A percentile compares a stretch with the other conserved stretches of the same genome.
Evolutionary conservation across 1,140 invertebrate species (phyloP).

Genomic region (Calliopsis andreniformis): DNA sequence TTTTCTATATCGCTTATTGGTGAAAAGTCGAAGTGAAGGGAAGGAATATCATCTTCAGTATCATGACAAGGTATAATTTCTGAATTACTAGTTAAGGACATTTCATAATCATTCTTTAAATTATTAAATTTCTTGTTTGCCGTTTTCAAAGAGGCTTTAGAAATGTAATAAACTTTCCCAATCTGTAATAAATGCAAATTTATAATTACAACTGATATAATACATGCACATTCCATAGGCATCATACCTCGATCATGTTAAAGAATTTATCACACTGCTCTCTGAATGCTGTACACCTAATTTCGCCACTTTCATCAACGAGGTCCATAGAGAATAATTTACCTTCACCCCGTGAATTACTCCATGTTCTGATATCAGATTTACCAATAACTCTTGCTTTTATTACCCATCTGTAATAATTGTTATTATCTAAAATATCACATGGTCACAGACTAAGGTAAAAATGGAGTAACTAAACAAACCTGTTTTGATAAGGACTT

Average conservation of each 20-base stretch:
- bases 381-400: constrained; percentile 95
- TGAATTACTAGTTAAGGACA: constrained; percentile 93
- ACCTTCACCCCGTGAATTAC: constrained; percentile 95
- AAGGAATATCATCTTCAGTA: constrained; percentile 86
- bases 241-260: constrained; percentile 91
- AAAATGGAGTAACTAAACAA: constrained; percentile 50
- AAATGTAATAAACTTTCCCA: constrained; percentile 94
- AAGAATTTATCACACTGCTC: constrained; percentile 95
- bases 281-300: constrained; percentile 96
- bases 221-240: background rate
- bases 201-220: background rate
- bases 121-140: constrained; percentile 95
- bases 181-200: constrained; percentile 79
- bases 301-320: constrained; percentile 96
- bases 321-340: constrained; percentile 97
- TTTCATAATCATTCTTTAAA: constrained; percentile 97
- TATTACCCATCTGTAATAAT: constrained; percentile 90
- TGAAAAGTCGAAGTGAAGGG: constrained; percentile 91
- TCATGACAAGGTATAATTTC: constrained; percentile 87
- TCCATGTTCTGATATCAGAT: constrained; percentile 91
- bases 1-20: constrained; percentile 89
- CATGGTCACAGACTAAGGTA: too few relatives aligned
- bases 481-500: constrained; percentile 96
- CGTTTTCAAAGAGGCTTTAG: constrained; percentile 90
- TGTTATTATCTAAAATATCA: constrained; percentile 4